phyloP scores from a whole-genome alignment of 2,113 vertebrate genomes.

The Conger conger region DNA sequence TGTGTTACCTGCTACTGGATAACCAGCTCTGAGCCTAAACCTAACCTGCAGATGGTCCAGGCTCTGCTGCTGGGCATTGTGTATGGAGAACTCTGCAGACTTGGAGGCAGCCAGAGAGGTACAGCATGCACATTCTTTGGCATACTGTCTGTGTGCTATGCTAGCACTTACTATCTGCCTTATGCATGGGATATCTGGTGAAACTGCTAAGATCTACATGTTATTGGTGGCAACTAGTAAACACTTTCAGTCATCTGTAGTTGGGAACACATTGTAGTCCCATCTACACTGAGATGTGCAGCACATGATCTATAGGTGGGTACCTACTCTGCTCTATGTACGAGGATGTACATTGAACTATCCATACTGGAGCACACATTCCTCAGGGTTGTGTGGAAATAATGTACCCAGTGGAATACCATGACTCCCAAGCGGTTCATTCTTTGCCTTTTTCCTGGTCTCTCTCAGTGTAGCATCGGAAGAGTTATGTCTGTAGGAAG shows the following conservation, averaged over 20 bases:
- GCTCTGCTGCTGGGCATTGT: constrained; percentile 71
- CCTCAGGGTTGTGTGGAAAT: background rate
- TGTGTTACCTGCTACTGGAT: constrained; percentile 72
- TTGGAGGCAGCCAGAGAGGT: constrained; percentile 26
- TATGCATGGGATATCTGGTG: background rate
- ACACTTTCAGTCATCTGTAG: too few relatives aligned
- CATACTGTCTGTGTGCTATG: background rate
- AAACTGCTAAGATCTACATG: too few relatives aligned
- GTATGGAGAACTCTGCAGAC: constrained; percentile 60
- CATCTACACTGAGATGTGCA: too few relatives aligned
- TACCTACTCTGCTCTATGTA: too few relatives aligned
- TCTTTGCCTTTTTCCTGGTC: too few relatives aligned
- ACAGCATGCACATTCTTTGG: background rate
- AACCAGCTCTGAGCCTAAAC: constrained; percentile 51
- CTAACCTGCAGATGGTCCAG: constrained; percentile 63
- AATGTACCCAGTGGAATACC: background rate
- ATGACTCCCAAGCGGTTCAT: too few relatives aligned
- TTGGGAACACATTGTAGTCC: too few relatives aligned
- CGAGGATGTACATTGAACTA: too few relatives aligned
- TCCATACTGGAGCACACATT: background rate
- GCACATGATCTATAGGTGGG: too few relatives aligned
- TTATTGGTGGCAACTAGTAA: too few relatives aligned
- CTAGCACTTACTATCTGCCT: background rate
- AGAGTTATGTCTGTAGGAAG: too few relatives aligned
- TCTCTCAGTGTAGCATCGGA: too few relatives aligned